Conservation (phyloP, 2,888 invertebrate genomes). For the Anoplius nigerrimus region DNA sequence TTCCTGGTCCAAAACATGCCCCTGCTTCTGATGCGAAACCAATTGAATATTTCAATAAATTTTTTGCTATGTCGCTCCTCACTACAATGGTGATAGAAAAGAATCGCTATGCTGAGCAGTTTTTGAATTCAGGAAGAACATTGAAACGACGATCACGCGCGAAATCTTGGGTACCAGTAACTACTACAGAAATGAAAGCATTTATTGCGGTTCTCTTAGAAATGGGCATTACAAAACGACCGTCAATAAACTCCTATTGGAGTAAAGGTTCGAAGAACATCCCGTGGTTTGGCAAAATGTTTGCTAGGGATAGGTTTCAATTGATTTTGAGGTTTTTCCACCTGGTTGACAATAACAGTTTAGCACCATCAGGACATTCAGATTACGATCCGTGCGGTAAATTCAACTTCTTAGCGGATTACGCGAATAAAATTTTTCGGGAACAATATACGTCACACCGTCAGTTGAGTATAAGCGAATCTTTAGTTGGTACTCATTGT, state of each 20-base stretch:
- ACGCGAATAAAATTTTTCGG: conserved; percentile 48
- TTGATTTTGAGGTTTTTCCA: conserved; percentile 26
- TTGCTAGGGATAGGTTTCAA: conserved; percentile 22
- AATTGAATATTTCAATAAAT: too few relatives aligned
- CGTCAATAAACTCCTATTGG: conserved; percentile 21
- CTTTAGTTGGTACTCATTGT: conserved; percentile 47
- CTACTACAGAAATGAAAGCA: too few relatives aligned
- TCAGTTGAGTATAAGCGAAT: conserved; percentile 49
- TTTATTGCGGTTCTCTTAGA: too few relatives aligned
- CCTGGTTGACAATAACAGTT: conserved; percentile 17
- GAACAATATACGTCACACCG: conserved; percentile 41
- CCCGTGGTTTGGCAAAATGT: conserved; percentile 30
- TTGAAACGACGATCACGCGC: too few relatives aligned
- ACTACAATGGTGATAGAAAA: too few relatives aligned
- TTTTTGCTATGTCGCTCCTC: too few relatives aligned
- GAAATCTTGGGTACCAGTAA: conserved; percentile 19
- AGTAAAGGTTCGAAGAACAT: conserved; percentile 18
- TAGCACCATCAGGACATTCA: conserved; percentile 37
- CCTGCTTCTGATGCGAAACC: too few relatives aligned
- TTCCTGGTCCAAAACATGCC: too few relatives aligned
- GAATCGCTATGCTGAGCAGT: too few relatives aligned
- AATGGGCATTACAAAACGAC: conserved; percentile 10
- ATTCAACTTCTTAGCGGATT: conserved; percentile 40
- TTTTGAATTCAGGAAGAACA: too few relatives aligned
- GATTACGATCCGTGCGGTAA: conserved; percentile 46